Conservation (phyloP, 2,797 vertebrate species). For the Tragelaphus eurycerus region DNA sequence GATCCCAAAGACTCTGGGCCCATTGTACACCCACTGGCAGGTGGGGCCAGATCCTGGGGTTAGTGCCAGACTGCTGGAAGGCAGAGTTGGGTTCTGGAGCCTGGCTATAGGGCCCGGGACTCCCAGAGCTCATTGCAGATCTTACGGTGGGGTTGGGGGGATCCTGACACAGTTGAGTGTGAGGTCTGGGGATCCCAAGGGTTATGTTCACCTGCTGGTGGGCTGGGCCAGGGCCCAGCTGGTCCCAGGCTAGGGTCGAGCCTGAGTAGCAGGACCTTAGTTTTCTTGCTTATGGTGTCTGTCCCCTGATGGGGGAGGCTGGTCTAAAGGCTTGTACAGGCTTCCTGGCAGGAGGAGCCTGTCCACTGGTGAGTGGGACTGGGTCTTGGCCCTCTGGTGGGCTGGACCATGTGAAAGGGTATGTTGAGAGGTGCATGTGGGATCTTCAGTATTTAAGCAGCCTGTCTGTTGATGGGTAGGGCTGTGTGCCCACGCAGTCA, state of each 20-base stretch:
- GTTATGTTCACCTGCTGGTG: not conserved
- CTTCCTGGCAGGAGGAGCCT: not conserved
- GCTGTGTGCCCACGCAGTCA: not conserved
- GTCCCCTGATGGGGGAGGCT: not conserved
- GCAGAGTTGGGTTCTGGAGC: not conserved
- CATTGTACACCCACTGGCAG: not conserved
- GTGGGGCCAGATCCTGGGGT: not conserved
- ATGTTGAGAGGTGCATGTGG: not conserved
- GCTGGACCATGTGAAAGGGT: not conserved
- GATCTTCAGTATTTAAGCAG: not conserved
- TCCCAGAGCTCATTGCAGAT: not conserved
- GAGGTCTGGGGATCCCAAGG: accelerated
- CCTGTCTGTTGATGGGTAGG: not conserved
- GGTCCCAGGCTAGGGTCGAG: not conserved
- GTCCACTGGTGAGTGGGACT: not conserved
- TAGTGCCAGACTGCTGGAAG: not conserved
- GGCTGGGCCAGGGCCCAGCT: not conserved
- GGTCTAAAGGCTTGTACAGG: not conserved
- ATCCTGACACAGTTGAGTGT: not conserved
- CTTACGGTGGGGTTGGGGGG: accelerated
- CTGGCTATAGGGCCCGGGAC: accelerated
- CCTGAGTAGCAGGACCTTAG: too few species aligned
- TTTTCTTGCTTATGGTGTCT: not conserved
- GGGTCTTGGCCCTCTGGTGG: not conserved
- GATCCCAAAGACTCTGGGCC: not conserved